Conservation (phyloP, 1,140 invertebrate species). For the Scylla paramamosain region DNA sequence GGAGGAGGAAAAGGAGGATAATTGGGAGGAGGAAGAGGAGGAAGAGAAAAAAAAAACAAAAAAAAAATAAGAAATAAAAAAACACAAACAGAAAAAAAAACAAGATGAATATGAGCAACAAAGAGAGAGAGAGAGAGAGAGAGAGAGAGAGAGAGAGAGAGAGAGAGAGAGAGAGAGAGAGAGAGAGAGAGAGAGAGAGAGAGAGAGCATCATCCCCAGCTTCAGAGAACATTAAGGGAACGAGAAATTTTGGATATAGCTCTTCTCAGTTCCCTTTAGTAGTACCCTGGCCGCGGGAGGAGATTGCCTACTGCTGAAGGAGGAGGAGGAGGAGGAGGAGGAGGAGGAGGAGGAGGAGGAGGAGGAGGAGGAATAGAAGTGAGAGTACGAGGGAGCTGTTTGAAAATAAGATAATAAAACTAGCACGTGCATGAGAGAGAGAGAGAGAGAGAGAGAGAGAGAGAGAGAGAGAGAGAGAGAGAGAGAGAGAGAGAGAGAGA, state of each 20-base stretch:
- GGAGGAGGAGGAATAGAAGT: neutral
- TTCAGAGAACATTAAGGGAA: neutral
- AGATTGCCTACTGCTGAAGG: too few relatives aligned
- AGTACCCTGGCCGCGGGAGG: too few relatives aligned
- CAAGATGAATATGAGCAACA: neutral
- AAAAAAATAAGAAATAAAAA: neutral
- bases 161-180: slow-evolving; percentile 38
- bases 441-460: neutral
- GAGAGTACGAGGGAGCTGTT: neutral
- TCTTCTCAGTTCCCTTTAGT: neutral
- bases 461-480: neutral
- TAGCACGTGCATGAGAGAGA: neutral
- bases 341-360: slow-evolving; percentile 16
- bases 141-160: neutral
- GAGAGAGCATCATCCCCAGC: neutral
- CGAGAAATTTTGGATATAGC: too few relatives aligned
- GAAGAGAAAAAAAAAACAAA: neutral
- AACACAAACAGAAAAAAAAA: neutral
- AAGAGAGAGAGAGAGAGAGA: neutral
- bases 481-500: neutral
- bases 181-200: slow-evolving; percentile 39
- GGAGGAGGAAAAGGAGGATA: too few relatives aligned
- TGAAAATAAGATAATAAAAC: neutral
- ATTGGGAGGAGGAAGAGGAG: neutral
- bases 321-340: neutral